Evolutionary conservation across 2,113 vertebrate genomes (phyloP), one percentile per base, ranked within the genome.

Genomic region (Scortum barcoo): DNA sequence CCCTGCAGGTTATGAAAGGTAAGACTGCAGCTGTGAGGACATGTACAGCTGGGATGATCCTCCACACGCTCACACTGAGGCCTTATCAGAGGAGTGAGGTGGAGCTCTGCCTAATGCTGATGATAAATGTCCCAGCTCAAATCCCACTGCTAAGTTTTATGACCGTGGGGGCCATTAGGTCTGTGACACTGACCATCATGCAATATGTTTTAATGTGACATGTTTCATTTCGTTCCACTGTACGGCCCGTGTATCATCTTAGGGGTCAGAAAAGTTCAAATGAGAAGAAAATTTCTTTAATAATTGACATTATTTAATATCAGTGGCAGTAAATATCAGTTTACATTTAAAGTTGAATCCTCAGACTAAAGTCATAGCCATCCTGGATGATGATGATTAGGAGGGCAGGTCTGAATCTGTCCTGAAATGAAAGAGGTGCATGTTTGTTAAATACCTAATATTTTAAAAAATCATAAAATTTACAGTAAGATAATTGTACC

Each of bases 1-100:
- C 91, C 38, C 81, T 89, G 74, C 91, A 93, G 78, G 78, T 91
- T 63, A 89, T 78, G 65, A 92, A 92, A 89, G 94, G 95, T 95
- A 92, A 85, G 87, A 67, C 67, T 87, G 13, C 19, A 7, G 16
- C 57, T 80, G 26, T 56, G 20, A 65, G 66, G 22, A 36, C 20
- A 68, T 1, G 73, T 7, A 44, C 44, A 68, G 51, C 68, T 66
- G 53, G 5, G 33, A 42, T 40, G 33, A n/a, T 46, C 8, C 3
- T 12, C 22, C 3, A 36, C 20, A 30, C 14, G 3, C 33, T 36
- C 3, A 36, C 19, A 61, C 7, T 44, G 14, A 61, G 26, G 40
- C 26, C 48, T 54, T 3, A 51, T 33, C 22, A 19, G 42, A 81
- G 30, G 13, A 54, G 0, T 19, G 7, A 44, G 8, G 24, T 54